These are phyloP conservation scores for Crotalus horridus DNA, from an alignment of 2,113 vertebrate species.

Conservation along the genomic window DNA sequence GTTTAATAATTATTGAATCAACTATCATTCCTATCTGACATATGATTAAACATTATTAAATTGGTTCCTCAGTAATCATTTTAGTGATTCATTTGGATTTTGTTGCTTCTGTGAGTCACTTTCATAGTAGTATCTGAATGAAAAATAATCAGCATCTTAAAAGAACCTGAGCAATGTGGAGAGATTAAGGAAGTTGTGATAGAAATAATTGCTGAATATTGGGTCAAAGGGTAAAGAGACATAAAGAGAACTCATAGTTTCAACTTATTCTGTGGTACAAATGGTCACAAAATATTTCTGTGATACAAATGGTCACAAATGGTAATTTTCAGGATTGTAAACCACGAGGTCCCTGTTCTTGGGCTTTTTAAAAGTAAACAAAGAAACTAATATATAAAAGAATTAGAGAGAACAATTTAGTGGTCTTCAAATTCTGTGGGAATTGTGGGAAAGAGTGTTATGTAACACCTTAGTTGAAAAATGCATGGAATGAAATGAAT, in stretches of 20 bases:
- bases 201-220: constrained; percentile 18
- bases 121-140: constrained; percentile 27
- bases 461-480: constrained; percentile 1
- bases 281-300: neutral
- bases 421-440: constrained; percentile 14
- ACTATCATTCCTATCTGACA: constrained; percentile 30
- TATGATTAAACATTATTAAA: constrained; percentile 36
- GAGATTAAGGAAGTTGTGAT: constrained; percentile 17
- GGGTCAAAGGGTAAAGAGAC: neutral
- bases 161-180: neutral
- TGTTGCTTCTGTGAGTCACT: constrained; percentile 46
- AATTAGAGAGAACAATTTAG: neutral
- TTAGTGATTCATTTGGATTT: constrained; percentile 33
- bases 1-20: neutral
- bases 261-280: neutral
- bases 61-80: constrained; percentile 35
- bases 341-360: neutral
- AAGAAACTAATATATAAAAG: neutral
- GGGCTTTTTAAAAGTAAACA: neutral
- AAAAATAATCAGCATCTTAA: neutral
- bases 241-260: neutral
- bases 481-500: neutral
- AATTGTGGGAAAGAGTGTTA: neutral
- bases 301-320: neutral
- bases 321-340: neutral